Evolutionary conservation across 2,888 invertebrate species (phyloP).

Genomic region (Ctena decussata): DNA sequence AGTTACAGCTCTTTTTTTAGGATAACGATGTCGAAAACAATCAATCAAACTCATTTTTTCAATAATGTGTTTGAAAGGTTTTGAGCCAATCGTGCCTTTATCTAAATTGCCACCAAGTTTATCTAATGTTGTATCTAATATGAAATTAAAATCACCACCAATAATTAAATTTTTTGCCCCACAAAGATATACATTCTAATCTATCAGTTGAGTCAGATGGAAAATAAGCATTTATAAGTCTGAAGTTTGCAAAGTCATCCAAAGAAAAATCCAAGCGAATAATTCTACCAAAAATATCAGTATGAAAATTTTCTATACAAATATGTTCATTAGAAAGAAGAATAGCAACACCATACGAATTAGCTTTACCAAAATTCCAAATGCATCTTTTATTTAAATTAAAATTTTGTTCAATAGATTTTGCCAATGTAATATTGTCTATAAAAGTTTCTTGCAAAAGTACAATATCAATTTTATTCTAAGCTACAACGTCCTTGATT

Average conservation of each 20-base stretch:
- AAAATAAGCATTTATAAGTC: conserved; percentile 26
- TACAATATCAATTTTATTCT: conserved; percentile 33
- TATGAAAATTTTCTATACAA: conserved; percentile 9
- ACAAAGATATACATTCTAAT: conserved; percentile 39
- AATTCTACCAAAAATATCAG: conserved; percentile 27
- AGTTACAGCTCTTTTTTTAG: not conserved
- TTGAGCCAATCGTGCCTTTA: too few relatives aligned
- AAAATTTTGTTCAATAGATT: conserved; percentile 14
- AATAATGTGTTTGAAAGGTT: too few relatives aligned
- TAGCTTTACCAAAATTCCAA: conserved; percentile 23
- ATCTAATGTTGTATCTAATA: not conserved
- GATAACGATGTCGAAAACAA: too few relatives aligned
- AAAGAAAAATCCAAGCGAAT: not conserved
- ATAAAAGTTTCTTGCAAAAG: conserved; percentile 33
- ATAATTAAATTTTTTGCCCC: not conserved
- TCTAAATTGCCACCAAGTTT: not conserved
- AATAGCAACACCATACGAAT: conserved; percentile 5
- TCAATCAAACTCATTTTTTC: too few relatives aligned
- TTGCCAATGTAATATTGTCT: conserved; percentile 9
- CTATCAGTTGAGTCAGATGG: conserved; percentile 25
- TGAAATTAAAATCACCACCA: not conserved
- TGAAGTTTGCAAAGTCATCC: not conserved
- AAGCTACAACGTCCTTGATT: not conserved
- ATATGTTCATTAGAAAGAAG: conserved; percentile 12
- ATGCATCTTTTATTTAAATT: conserved; percentile 11